These are phyloP conservation scores for Paramormyrops kingsleyae DNA, from an alignment of 2,113 vertebrate species.

Conservation along the genomic window DNA sequence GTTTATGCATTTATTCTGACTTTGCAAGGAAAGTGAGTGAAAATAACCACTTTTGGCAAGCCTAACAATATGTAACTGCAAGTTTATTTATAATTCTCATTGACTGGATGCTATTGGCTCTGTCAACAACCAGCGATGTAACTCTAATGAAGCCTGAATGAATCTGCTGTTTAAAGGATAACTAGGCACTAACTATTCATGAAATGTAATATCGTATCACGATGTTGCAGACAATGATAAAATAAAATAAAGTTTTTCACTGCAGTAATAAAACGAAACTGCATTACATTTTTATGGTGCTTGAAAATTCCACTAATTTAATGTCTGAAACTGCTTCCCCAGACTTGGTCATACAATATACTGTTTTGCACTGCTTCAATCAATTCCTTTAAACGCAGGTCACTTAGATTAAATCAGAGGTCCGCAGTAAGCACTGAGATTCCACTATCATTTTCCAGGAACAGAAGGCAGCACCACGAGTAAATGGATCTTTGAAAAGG, in stretches of 20 bases:
- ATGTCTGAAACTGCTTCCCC: constrained; percentile 53
- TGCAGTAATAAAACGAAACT: constrained; percentile 41
- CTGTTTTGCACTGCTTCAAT: constrained; percentile 46
- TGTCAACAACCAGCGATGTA: not conserved
- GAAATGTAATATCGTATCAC: not conserved
- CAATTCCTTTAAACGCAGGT: constrained; percentile 33
- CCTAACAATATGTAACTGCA: not conserved
- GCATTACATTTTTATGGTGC: constrained; percentile 46
- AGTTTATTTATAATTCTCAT: not conserved
- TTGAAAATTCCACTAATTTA: constrained; percentile 43
- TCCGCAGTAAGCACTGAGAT: constrained; percentile 27
- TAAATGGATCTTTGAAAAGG: constrained; percentile 39
- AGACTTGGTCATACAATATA: constrained; percentile 52
- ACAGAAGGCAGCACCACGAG: constrained; percentile 24
- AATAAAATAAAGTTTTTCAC: constrained; percentile 20
- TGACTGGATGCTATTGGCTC: not conserved
- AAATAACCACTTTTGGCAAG: not conserved
- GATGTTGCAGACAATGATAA: constrained; percentile 23
- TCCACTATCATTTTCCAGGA: constrained; percentile 34
- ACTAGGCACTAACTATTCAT: not conserved
- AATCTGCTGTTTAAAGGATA: not conserved
- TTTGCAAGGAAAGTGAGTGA: not conserved
- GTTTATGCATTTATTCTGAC: not conserved
- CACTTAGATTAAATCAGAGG: constrained; percentile 34
- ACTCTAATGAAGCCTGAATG: not conserved